Percentiles rank a stretch among this genome's conserved stretches.
Conservation (phyloP, 1,140 invertebrate species). For the Latrodectus geometricus region DNA sequence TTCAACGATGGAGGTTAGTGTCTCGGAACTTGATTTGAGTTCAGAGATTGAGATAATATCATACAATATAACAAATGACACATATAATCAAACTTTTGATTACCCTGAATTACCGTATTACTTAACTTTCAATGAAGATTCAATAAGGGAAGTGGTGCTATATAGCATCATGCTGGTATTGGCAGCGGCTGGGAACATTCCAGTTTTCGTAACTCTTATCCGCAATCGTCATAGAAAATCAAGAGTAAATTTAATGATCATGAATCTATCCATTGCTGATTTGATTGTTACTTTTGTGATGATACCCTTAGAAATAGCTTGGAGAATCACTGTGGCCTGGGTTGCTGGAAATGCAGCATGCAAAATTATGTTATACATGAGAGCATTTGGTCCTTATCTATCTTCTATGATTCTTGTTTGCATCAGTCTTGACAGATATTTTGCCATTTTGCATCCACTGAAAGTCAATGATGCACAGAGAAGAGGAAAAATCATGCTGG, state of each 20-base stretch:
- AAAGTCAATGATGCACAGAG: slow-evolving; percentile 77
- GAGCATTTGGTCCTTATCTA: slow-evolving; percentile 85
- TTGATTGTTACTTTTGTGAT: slow-evolving; percentile 83
- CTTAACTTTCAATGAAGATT: slow-evolving; percentile 68
- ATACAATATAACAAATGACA: not conserved
- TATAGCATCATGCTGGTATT: slow-evolving; percentile 78
- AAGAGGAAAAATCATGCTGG: slow-evolving; percentile 80
- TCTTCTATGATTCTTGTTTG: slow-evolving; percentile 85
- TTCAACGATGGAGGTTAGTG: not conserved
- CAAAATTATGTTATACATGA: slow-evolving; percentile 79
- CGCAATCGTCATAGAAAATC: slow-evolving; percentile 78
- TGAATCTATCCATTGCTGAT: slow-evolving; percentile 82
- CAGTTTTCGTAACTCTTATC: slow-evolving; percentile 80
- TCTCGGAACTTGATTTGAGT: not conserved
- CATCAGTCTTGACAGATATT: slow-evolving; percentile 82
- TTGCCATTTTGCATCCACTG: slow-evolving; percentile 82
- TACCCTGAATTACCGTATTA: slow-evolving; percentile 41
- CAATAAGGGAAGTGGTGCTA: slow-evolving; percentile 72
- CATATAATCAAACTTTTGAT: not conserved
- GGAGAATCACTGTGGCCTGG: slow-evolving; percentile 83
- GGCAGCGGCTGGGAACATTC: slow-evolving; percentile 80
- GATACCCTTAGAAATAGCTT: slow-evolving; percentile 83
- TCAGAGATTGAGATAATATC: not conserved
- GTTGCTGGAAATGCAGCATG: slow-evolving; percentile 81
- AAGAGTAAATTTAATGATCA: slow-evolving; percentile 80